phyloP scores from a whole-genome alignment of 2,113 vertebrate species.

The Mastomys natalensis region DNA sequence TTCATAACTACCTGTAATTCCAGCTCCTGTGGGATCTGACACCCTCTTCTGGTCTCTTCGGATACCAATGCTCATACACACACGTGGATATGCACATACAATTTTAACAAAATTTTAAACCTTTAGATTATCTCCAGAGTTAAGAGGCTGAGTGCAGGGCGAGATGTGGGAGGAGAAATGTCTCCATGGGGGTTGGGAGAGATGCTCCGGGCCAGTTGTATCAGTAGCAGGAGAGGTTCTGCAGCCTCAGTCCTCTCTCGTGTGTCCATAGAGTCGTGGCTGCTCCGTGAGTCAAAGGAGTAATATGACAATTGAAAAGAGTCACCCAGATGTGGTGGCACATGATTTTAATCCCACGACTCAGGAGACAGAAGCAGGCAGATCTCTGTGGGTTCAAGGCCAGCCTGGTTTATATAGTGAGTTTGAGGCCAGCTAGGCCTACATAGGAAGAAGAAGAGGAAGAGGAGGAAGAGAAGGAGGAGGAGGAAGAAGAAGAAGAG shows the following conservation, averaged over 20 bases:
- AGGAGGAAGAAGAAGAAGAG: neutral
- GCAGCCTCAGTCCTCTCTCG: neutral
- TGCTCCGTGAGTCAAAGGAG: neutral
- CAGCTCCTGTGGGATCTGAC: neutral
- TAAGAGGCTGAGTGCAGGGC: slow-evolving; percentile 22
- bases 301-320: neutral
- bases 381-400: neutral
- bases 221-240: neutral
- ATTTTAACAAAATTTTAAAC: neutral
- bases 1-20: neutral
- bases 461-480: neutral
- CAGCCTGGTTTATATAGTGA: neutral
- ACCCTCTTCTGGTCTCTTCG: neutral
- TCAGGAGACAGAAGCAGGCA: neutral
- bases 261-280: neutral
- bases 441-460: neutral
- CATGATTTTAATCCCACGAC: neutral
- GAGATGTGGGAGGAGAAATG: neutral
- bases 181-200: neutral
- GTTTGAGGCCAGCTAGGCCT: neutral
- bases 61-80: neutral
- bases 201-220: neutral
- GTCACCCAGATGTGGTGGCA: too few relatives aligned
- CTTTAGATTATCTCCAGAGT: neutral
- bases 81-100: neutral